Evolutionary conservation across 2,888 invertebrate species (phyloP), one percentile per base, ranked within the genome.

Genomic region (Oscheius sp.): DNA sequence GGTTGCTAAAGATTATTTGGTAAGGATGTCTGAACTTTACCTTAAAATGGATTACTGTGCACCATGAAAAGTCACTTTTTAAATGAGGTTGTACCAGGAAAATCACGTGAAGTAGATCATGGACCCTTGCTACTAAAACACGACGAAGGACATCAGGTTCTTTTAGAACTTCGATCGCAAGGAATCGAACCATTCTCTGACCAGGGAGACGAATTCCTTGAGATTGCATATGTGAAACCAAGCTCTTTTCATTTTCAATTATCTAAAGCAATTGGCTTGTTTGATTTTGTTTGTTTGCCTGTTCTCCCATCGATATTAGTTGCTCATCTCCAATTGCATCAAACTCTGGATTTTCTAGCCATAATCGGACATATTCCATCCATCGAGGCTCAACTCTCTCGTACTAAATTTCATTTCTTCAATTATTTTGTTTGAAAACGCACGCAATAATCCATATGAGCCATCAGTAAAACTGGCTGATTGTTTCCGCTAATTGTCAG

Each of bases 161-260:
- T 70, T 82, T 82, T 12, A 82, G 55, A 1, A 75, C 77, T 61
- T 82, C 82, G 10, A 82, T 74, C 1, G 80, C 72, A 1, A 82
- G 67, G 57, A 81, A 82, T 37, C 76, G 75, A 34, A 76, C 76
- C 57, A 79, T 69, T 55, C 82, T 57, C 57, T 82, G 82, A 8
- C 79, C 83, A 0, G 83, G 83, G 6, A 83, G 71, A 64, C 83
- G 66, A 20, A 83, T 70, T 20, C 80, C 81, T 25, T 75, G 72
- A 2, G 78, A 76, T 50, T 83, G 83, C 75, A 82, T 75, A 34
- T 79, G 74, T 0, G 80, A 77, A 8, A 81, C 78, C 50, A 83
- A 69, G 46, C 73, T 75, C 70, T 83, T 80, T 65, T 83, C 83
- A 65, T 75, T 71, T 52, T 83, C 82, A 20, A 83, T 76, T 8